Evolutionary conservation across 2,797 vertebrate genomes (phyloP).

Genomic region (Sebastes steindachneri): DNA sequence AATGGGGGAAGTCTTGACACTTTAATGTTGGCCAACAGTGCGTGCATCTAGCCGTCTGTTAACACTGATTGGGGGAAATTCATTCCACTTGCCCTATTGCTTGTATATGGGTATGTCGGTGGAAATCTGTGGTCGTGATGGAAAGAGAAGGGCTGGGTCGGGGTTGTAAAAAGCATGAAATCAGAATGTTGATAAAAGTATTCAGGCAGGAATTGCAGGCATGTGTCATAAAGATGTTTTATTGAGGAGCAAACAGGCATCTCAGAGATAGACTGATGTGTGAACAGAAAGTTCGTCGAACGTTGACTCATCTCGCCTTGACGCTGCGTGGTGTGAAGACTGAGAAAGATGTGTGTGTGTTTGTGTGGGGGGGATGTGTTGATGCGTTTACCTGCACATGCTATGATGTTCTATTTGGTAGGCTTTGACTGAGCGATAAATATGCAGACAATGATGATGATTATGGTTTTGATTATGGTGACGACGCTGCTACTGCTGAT

Average conservation of each 20-base stretch:
- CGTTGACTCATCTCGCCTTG: slow-evolving; percentile 29
- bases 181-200: slow-evolving; percentile 2
- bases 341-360: neutral
- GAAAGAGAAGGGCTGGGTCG: neutral
- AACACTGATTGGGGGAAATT: neutral
- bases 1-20: neutral
- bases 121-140: neutral
- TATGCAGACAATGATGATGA: slow-evolving; percentile 11
- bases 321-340: neutral
- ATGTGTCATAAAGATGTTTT: slow-evolving; percentile 47
- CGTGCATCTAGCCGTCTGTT: neutral
- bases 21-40: neutral
- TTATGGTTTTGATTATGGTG: slow-evolving; percentile 18
- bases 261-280: slow-evolving; percentile 42
- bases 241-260: slow-evolving; percentile 1
- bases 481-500: neutral
- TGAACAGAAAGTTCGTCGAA: slow-evolving; percentile 37
- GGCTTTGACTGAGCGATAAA: slow-evolving; percentile 7
- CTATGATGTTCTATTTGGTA: neutral
- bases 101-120: neutral
- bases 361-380: neutral
- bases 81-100: neutral
- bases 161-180: slow-evolving; percentile 5
- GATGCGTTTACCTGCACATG: neutral
- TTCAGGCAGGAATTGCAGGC: slow-evolving; percentile 12